These are phyloP conservation scores for Sparus aurata DNA, from an alignment of 2,797 vertebrate species.

Conservation along the genomic window DNA sequence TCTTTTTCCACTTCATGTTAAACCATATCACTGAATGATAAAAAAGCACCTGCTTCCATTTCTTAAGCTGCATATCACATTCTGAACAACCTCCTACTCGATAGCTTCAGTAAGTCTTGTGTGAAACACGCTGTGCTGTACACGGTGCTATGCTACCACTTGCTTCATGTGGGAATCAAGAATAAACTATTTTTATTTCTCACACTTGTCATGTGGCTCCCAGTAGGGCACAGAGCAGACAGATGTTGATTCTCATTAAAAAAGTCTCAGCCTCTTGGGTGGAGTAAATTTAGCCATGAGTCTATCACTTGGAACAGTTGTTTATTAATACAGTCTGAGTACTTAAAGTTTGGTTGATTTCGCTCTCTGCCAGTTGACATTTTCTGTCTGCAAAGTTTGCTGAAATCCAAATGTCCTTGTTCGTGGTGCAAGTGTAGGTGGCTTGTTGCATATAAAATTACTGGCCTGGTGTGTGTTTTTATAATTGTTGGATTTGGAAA, in stretches of 20 bases:
- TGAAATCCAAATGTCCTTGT: conserved; percentile 9
- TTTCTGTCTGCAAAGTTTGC: conserved; percentile 40
- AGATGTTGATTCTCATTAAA: conserved; percentile 80
- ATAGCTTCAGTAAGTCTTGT: not conserved
- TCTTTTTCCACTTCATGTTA: not conserved
- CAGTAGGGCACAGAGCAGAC: conserved; percentile 55
- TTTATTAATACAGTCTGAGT: conserved; percentile 44
- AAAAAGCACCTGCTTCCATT: accelerated
- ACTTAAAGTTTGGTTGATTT: conserved; percentile 38
- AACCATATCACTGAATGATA: not conserved
- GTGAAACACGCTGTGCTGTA: not conserved
- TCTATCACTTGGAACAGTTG: conserved; percentile 60
- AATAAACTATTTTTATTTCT: conserved; percentile 67
- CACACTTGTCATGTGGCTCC: conserved; percentile 65
- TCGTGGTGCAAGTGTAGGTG: not conserved
- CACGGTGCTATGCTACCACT: conserved; percentile 8
- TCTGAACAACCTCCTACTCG: not conserved
- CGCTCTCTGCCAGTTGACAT: conserved; percentile 32
- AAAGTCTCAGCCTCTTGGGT: conserved; percentile 62
- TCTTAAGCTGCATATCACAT: too few species aligned
- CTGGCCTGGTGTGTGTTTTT: not conserved
- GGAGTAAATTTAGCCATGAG: conserved; percentile 67
- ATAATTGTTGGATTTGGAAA: not conserved
- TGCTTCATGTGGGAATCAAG: conserved; percentile 32
- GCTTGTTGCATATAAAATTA: not conserved